Evolutionary conservation across 2,888 invertebrate genomes (phyloP).

Genomic region (Allolobophora icterica): DNA sequence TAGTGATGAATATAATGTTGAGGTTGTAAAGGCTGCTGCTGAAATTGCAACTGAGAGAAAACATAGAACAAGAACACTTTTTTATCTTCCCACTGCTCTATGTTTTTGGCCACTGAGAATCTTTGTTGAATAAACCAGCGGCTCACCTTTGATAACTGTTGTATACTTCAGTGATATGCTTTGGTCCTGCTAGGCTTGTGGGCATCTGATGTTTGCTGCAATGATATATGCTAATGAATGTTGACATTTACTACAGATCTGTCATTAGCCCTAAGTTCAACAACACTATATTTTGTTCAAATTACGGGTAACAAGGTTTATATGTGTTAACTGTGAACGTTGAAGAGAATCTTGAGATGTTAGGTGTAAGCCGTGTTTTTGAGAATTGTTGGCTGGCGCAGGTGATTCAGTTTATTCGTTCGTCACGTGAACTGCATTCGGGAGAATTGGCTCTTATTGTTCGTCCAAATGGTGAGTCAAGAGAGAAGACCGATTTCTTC

Average conservation of each 20-base stretch:
- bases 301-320: no score
- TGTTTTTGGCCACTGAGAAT: neutral
- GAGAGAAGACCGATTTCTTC: neutral
- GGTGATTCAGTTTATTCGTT: slow-evolving; percentile 82
- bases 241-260: no score
- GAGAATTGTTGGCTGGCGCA: slow-evolving; percentile 14
- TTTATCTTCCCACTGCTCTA: neutral
- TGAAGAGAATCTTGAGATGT: neutral
- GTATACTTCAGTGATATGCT: no score
- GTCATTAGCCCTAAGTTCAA: no score
- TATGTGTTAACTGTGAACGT: neutral
- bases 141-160: neutral
- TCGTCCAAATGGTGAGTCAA: slow-evolving; percentile 73
- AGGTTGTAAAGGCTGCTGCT: neutral
- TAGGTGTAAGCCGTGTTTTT: neutral
- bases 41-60: neutral
- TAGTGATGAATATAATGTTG: neutral
- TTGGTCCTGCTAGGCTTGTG: no score
- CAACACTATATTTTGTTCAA: no score
- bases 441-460: slow-evolving; percentile 84
- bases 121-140: neutral
- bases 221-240: no score
- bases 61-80: neutral
- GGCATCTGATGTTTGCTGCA: no score
- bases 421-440: slow-evolving; percentile 74